A percentile compares a stretch with the other conserved stretches of the same genome.
These are phyloP conservation scores for Hemitrygon akajei DNA, from an alignment of 2,797 vertebrate species.

Conservation along the genomic window DNA sequence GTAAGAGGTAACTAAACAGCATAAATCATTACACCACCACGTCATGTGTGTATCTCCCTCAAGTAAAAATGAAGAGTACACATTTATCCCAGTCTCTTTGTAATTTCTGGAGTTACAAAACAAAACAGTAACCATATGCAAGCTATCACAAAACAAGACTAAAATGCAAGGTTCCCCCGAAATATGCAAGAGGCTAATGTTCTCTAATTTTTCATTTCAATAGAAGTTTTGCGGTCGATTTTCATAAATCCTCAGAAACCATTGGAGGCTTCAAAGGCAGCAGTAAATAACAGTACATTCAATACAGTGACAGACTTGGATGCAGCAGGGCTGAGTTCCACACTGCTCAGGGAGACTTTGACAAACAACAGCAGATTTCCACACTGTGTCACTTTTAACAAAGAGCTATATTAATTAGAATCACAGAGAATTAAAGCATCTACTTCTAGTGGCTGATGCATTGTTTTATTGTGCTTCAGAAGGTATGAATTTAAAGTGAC, in stretches of 20 bases:
- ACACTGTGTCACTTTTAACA: background rate
- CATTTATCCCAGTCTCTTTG: too few relatives aligned
- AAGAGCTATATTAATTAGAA: background rate
- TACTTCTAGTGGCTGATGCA: background rate
- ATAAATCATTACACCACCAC: too few relatives aligned
- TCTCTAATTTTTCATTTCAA: background rate
- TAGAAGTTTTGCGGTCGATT: background rate
- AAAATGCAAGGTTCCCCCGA: background rate
- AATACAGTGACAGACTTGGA: background rate
- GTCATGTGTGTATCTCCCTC: too few relatives aligned
- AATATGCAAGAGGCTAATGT: background rate
- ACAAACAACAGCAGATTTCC: background rate
- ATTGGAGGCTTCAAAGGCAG: background rate
- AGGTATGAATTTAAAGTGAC: background rate
- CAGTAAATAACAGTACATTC: background rate
- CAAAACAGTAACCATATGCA: background rate
- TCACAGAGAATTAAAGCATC: background rate
- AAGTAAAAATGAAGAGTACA: too few relatives aligned
- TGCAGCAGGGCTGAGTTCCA: background rate
- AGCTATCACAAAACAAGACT: background rate
- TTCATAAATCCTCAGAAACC: constrained; percentile 9
- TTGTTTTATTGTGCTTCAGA: background rate
- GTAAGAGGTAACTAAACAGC: too few relatives aligned
- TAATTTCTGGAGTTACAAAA: too few relatives aligned
- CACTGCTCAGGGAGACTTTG: background rate